A percentile compares a stretch with the other conserved stretches of the same genome.
These are phyloP conservation scores for Cryptus armator DNA, from an alignment of 2,888 invertebrate genomes.

Conservation along the genomic window DNA sequence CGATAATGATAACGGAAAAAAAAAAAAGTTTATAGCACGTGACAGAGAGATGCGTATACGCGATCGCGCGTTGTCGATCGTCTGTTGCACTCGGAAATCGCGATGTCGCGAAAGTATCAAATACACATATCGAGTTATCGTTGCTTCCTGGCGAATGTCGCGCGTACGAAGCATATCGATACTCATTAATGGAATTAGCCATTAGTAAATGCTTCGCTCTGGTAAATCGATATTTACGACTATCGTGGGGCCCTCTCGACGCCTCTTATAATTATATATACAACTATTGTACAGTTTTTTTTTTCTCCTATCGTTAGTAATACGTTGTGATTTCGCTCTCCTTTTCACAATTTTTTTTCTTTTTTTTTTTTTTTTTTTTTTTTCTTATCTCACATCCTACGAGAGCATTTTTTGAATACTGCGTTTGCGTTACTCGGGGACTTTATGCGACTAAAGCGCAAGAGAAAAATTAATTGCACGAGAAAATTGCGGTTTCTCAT, in stretches of 20 bases:
- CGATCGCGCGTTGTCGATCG: constrained; percentile 11
- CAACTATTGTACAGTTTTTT: constrained; percentile 75
- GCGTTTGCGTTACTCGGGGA: constrained; percentile 23
- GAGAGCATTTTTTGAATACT: constrained; percentile 52
- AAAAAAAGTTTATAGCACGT: constrained; percentile 10
- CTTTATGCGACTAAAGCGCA: constrained; percentile 5
- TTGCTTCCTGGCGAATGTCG: constrained; percentile 23
- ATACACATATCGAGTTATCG: constrained; percentile 41
- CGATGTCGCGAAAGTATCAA: constrained; percentile 3
- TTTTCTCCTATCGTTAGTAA: constrained; percentile 72
- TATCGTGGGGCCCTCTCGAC: constrained; percentile 34
- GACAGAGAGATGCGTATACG: not conserved
- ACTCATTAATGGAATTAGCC: constrained; percentile 56
- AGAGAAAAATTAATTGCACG: constrained; percentile 5
- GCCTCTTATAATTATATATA: constrained; percentile 58
- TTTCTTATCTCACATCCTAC: constrained; percentile 42
- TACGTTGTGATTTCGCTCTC: constrained; percentile 72
- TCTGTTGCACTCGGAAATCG: not conserved
- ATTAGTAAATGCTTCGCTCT: constrained; percentile 68
- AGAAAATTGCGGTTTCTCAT: constrained; percentile 8
- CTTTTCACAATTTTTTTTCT: constrained; percentile 13
- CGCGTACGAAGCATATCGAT: constrained; percentile 8
- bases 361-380: constrained; percentile 23
- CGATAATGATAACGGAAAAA: constrained; percentile 28
- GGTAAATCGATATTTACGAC: constrained; percentile 66